These are phyloP conservation scores for Alca torda DNA, from an alignment of 2,797 vertebrate genomes.

Conservation along the genomic window DNA sequence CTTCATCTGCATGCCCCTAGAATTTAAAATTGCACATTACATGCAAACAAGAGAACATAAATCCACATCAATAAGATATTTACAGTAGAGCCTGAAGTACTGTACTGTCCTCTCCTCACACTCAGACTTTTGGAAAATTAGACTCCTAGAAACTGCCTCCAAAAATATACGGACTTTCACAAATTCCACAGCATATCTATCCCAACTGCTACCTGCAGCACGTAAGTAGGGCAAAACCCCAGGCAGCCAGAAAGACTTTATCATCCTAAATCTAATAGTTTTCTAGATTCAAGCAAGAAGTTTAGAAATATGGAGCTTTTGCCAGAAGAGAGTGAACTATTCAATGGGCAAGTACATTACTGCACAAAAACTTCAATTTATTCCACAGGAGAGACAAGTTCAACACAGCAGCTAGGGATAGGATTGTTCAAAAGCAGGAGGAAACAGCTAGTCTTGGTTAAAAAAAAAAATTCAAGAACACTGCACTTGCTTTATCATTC, in stretches of 20 bases:
- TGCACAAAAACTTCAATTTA: not conserved
- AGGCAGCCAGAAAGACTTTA: not conserved
- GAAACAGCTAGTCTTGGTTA: not conserved
- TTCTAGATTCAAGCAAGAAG: not conserved
- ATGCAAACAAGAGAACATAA: not conserved
- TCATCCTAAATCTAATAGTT: not conserved
- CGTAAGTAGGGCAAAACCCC: not conserved
- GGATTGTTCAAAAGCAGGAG: not conserved
- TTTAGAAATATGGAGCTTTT: not conserved
- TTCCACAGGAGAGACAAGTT: not conserved
- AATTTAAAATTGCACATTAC: not conserved
- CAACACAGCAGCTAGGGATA: not conserved
- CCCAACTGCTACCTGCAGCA: not conserved
- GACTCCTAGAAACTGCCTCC: not conserved
- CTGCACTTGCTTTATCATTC: not conserved
- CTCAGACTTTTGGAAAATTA: not conserved
- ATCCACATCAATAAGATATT: not conserved
- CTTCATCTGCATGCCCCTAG: constrained; percentile 94
- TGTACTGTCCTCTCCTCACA: not conserved
- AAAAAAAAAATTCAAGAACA: not conserved
- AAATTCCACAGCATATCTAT: not conserved
- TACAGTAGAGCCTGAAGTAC: not conserved
- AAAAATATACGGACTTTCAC: not conserved
- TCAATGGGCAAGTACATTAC: not conserved
- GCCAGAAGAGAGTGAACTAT: not conserved